Percentiles rank a stretch among this genome's conserved stretches.
phyloP scores from a whole-genome alignment of 2,113 vertebrate genomes.

The Oryzias celebensis region DNA sequence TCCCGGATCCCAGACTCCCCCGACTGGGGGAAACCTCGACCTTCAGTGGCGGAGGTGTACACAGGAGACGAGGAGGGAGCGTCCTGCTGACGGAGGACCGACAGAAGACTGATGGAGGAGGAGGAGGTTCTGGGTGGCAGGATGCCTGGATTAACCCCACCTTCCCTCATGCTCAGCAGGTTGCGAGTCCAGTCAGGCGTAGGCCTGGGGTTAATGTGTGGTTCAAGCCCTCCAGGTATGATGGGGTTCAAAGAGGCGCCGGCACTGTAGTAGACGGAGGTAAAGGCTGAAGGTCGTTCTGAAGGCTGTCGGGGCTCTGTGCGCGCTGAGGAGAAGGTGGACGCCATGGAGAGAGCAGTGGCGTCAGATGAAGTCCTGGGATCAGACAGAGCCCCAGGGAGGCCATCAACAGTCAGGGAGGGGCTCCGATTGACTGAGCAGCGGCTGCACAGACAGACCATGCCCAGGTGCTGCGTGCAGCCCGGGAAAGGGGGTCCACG shows the following conservation, averaged over 20 bases:
- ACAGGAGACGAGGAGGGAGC: constrained; percentile 89
- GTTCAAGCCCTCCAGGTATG: constrained; percentile 69
- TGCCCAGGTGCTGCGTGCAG: constrained; percentile 95
- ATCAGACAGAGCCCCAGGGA: constrained; percentile 70
- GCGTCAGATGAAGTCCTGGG: constrained; percentile 67
- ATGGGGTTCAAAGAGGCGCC: constrained; percentile 85
- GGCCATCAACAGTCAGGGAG: constrained; percentile 75
- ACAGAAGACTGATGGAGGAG: constrained; percentile 91
- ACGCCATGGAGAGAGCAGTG: constrained; percentile 78
- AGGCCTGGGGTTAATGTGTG: constrained; percentile 69
- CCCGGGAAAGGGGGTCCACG: constrained; percentile 83
- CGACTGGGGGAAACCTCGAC: constrained; percentile 84
- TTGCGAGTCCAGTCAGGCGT: constrained; percentile 87
- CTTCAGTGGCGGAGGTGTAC: constrained; percentile 95
- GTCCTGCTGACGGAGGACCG: constrained; percentile 91
- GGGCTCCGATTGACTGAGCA: constrained; percentile 85
- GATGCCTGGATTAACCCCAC: constrained; percentile 70
- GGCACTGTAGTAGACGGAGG: constrained; percentile 91
- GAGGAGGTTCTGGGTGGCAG: constrained; percentile 95
- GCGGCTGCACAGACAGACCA: constrained; percentile 93
- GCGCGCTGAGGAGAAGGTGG: constrained; percentile 91
- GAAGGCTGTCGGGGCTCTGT: constrained; percentile 84
- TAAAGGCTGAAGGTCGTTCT: constrained; percentile 94
- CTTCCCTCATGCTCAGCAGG: constrained; percentile 82
- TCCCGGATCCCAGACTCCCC: constrained; percentile 70